Evolutionary conservation across 53 echinoderm and acorn worm species (phyloP).

Genomic region (Temnopleurus reevesii): DNA sequence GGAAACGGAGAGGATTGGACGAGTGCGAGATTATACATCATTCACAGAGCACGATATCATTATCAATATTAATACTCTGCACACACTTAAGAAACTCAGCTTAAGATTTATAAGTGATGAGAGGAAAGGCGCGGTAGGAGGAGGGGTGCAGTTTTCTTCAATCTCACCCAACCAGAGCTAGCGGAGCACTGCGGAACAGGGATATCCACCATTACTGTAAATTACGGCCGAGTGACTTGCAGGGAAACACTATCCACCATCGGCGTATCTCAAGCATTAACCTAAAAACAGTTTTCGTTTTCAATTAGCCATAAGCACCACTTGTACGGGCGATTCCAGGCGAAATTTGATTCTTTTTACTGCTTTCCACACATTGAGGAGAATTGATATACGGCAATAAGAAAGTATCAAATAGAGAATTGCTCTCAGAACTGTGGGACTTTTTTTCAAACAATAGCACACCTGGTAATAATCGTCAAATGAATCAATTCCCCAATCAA

Average conservation of each 20-base stretch:
- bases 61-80: conserved; percentile 36
- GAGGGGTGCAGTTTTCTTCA: background rate
- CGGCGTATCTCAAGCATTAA: conserved; percentile 46
- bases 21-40: conserved; percentile 22
- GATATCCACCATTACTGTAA: conserved; percentile 30
- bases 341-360: conserved; percentile 41
- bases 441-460: background rate
- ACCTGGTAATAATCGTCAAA: background rate
- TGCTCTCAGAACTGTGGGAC: background rate
- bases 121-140: background rate
- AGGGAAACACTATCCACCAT: conserved; percentile 32
- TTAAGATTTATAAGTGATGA: conserved; percentile 24
- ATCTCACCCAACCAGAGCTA: background rate
- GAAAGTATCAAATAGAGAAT: conserved; percentile 20
- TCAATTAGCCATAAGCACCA: conserved; percentile 59
- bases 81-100: conserved; percentile 2
- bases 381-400: conserved; percentile 36
- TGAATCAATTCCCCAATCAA: background rate
- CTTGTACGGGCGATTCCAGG: conserved; percentile 33
- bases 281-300: conserved; percentile 57
- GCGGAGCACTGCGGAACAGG: background rate
- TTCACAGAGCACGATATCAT: conserved; percentile 13
- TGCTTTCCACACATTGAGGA: background rate
- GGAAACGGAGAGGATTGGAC: background rate
- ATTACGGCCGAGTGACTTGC: conserved; percentile 18